Evolutionary conservation across 2,797 vertebrate species (phyloP), one percentile per base, ranked within the genome.

Genomic region (Vireo griseus): DNA sequence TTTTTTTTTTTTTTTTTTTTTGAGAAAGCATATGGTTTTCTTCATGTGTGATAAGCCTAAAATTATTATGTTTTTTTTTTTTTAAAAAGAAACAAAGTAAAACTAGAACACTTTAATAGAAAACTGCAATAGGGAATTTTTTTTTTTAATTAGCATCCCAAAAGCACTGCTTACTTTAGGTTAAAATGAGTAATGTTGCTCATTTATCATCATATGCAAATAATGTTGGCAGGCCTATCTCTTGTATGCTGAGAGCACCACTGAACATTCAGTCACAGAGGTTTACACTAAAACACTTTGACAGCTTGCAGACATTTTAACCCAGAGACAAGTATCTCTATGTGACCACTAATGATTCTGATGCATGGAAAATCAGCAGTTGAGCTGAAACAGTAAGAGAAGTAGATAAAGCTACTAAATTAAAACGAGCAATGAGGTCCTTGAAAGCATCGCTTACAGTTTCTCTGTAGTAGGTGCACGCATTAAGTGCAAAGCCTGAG

Each of bases 261-360:
- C 71, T 57, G 59, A 93, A 54, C 68, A 42, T 67, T 91, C 84
- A 59, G 65, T 91, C 86, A 40, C 74, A 85, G 63, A 88, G 68
- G 68, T 83, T 96, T 89, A 90, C 35, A 33, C 45, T 91, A 93
- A 96, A 94, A 59, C 62, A 54, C 71, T 93, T 89, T 90, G 94
- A 92, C 91, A 94, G 79, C 74, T 91, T 90, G 71, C 85, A 92
- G 91, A 72, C 82, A 35, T 95, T 94, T 95, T 91, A 95, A 96
- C 84, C 62, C 37, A 71, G 39, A 85, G 84, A 81, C 90, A 67
- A 91, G 63, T 72, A 81, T 82, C 79, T 94, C 55, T 81, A 31
- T 71, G 65, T 90, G 84, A 78, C 91, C 92, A 55, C 93, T 93
- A 94, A 96, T 85, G 65, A 86, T 91, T 84, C 71, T 71, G 71